Evolutionary conservation across 2,113 vertebrate species (phyloP).

Genomic region (Charadrius vociferus): DNA sequence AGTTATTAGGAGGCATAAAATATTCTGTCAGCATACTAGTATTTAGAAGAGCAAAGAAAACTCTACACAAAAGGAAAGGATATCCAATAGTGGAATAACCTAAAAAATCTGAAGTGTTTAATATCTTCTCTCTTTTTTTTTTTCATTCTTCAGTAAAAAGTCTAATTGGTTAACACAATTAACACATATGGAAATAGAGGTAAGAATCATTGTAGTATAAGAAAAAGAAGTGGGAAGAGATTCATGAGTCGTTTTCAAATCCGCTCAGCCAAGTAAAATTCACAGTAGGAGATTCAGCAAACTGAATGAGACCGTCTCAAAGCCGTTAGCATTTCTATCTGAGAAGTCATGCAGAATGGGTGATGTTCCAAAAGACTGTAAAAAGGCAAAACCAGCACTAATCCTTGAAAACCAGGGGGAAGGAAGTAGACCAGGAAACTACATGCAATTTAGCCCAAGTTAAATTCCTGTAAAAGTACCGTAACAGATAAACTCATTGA

Average conservation of each 20-base stretch:
- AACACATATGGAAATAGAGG: neutral
- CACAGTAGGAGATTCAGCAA: slow-evolving; percentile 6
- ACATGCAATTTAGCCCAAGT: neutral
- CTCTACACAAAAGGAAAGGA: neutral
- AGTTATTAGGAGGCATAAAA: neutral
- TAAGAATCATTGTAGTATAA: neutral
- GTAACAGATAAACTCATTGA: neutral
- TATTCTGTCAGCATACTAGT: neutral
- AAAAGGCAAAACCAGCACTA: neutral
- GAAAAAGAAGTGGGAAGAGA: neutral
- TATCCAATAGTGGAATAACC: neutral
- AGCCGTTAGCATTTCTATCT: neutral
- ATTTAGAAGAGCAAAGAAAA: neutral
- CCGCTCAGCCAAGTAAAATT: slow-evolving; percentile 23
- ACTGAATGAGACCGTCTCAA: slow-evolving; percentile 23
- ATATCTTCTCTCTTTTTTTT: neutral
- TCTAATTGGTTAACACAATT: neutral
- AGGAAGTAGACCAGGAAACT: neutral
- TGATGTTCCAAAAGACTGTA: neutral
- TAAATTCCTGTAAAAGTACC: neutral
- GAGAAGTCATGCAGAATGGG: slow-evolving; percentile 17
- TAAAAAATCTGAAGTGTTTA: neutral
- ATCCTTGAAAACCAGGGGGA: neutral
- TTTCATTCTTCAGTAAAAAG: neutral
- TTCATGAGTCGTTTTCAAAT: neutral